Conservation (phyloP, 2,797 vertebrate genomes). For the Enteromius mattozi region DNA sequence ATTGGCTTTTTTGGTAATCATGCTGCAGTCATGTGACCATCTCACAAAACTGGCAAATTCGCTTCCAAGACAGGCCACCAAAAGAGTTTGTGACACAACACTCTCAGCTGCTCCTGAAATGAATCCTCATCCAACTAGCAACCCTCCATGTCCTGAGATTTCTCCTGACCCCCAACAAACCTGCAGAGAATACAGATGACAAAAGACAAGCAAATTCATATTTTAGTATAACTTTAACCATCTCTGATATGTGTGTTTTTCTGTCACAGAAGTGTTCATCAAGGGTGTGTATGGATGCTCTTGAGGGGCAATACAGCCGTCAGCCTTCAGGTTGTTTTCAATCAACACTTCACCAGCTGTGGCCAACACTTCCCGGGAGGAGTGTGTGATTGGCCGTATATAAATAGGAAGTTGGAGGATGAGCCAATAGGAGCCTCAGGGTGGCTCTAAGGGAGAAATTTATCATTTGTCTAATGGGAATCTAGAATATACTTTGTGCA, state of each 20-base stretch:
- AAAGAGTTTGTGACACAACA: constrained; percentile 31
- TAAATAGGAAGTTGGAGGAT: constrained; percentile 56
- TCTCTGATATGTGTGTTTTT: constrained; percentile 47
- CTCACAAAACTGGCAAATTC: constrained; percentile 79
- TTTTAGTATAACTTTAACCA: constrained; percentile 45
- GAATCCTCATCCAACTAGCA: constrained; percentile 44
- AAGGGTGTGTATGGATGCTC: constrained; percentile 49
- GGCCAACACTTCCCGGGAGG: constrained; percentile 74
- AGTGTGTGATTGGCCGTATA: constrained; percentile 59
- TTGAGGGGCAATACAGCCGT: constrained; percentile 63
- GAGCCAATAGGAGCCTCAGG: constrained; percentile 41
- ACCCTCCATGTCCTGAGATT: constrained; percentile 32
- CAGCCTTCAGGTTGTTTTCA: constrained; percentile 81
- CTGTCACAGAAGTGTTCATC: constrained; percentile 44
- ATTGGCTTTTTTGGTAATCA: constrained; percentile 65
- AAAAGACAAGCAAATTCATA: constrained; percentile 63
- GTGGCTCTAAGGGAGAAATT: constrained; percentile 40
- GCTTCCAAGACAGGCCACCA: constrained; percentile 27
- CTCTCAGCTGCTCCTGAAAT: constrained; percentile 2
- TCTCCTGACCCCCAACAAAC: constrained; percentile 19
- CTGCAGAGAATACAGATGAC: constrained; percentile 59
- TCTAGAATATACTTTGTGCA: constrained; percentile 45
- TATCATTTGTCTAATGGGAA: constrained; percentile 37
- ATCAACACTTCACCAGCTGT: constrained; percentile 83
- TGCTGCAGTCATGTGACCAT: constrained; percentile 93